phyloP scores from a whole-genome alignment of 2,113 vertebrate species.

The Corydoras sp. region DNA sequence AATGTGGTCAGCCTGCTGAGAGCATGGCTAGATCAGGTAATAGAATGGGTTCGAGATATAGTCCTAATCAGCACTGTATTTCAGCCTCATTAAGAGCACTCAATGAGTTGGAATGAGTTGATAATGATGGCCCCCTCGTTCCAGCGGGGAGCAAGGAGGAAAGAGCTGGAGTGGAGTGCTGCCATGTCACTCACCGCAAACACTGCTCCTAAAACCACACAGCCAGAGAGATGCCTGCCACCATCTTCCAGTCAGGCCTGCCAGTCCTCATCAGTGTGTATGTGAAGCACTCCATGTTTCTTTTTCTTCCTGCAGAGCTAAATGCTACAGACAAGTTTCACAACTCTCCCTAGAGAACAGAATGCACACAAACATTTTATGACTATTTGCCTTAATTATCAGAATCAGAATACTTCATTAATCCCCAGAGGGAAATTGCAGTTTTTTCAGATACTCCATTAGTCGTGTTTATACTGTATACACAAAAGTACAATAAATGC shows the following conservation, averaged over 20 bases:
- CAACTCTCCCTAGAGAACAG: conserved; percentile 23
- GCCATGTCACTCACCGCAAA: conserved; percentile 24
- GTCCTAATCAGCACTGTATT: conserved; percentile 13
- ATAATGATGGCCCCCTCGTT: conserved; percentile 11
- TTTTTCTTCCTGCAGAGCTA: conserved; percentile 5
- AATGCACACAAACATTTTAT: conserved; percentile 19
- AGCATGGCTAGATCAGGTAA: conserved; percentile 2
- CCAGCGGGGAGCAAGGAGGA: conserved; percentile 6
- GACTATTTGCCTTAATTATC: conserved; percentile 32
- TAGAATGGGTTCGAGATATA: conserved; percentile 6
- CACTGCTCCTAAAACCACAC: conserved; percentile 22
- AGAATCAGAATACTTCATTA: too few relatives aligned
- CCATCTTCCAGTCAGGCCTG: conserved; percentile 29
- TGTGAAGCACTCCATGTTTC: not conserved
- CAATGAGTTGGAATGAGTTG: conserved; percentile 11
- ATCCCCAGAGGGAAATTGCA: too few relatives aligned
- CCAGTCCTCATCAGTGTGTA: conserved; percentile 20
- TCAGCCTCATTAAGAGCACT: conserved; percentile 12
- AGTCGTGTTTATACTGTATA: too few relatives aligned
- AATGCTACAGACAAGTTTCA: conserved; percentile 23
- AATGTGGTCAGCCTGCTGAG: conserved; percentile 24
- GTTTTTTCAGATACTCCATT: too few relatives aligned
- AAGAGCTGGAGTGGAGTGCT: not conserved
- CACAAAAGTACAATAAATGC: too few relatives aligned
- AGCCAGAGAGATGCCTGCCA: conserved; percentile 20